A percentile compares a stretch with the other conserved stretches of the same genome.
These are phyloP conservation scores for Orthochromis malagaraziensis DNA, from an alignment of 2,113 vertebrate genomes.

Conservation along the genomic window DNA sequence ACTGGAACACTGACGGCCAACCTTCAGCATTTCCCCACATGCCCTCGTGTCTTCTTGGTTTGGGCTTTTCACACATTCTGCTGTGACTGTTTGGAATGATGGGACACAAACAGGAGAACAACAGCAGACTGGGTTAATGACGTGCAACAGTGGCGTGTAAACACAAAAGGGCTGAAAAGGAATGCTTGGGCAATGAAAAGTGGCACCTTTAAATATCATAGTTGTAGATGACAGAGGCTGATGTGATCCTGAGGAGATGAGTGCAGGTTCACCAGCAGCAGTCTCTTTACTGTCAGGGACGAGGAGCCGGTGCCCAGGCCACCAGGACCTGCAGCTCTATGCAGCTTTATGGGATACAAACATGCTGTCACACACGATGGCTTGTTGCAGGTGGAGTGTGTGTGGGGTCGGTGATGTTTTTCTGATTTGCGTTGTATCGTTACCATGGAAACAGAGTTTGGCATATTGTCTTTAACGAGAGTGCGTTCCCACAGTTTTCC, in stretches of 20 bases:
- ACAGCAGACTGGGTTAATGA: not conserved
- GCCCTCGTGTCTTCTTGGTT: not conserved
- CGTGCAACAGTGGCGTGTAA: not conserved
- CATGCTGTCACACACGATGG: not conserved
- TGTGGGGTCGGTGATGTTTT: not conserved
- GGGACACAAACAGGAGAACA: not conserved
- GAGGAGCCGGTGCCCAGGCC: not conserved
- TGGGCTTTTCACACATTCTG: not conserved
- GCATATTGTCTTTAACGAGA: not conserved
- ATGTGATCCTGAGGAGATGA: not conserved
- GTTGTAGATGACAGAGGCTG: not conserved
- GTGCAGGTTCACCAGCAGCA: not conserved
- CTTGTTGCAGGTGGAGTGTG: not conserved
- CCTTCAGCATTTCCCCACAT: not conserved
- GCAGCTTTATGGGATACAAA: not conserved
- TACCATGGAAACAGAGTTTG: not conserved
- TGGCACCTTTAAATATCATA: not conserved
- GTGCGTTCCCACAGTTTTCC: not conserved
- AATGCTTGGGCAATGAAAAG: not conserved
- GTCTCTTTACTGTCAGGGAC: not conserved
- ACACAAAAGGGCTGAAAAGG: not conserved
- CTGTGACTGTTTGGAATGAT: accelerated
- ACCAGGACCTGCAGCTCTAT: not conserved
- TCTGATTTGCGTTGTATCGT: not conserved
- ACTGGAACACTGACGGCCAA: not conserved